Conservation (phyloP, 2,113 vertebrate species). For the Leptodactylus fuscus region DNA sequence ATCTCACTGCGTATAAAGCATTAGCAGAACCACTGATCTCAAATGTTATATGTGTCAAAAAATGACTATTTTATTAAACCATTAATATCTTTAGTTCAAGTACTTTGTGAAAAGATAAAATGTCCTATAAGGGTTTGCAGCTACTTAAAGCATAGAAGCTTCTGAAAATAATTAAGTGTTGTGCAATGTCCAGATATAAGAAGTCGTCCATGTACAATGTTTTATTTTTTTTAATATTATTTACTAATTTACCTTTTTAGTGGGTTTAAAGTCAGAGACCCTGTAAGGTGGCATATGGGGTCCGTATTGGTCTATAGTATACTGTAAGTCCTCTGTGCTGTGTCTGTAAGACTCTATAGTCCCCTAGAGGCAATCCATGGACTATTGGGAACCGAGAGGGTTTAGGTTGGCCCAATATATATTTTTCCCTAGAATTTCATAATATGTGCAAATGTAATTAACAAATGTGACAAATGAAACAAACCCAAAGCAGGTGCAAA, state of each 20-base stretch:
- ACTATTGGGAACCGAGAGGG: too few relatives aligned
- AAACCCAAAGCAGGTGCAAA: too few relatives aligned
- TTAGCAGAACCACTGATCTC: constrained; percentile 49
- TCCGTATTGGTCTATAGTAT: background rate
- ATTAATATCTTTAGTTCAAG: constrained; percentile 55
- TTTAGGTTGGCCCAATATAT: too few relatives aligned
- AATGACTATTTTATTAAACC: constrained; percentile 58
- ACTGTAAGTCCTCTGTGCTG: too few relatives aligned
- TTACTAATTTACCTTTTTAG: background rate
- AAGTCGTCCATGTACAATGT: background rate
- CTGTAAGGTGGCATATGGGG: background rate
- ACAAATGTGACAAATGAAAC: too few relatives aligned
- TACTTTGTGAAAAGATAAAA: constrained; percentile 51
- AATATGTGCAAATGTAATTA: too few relatives aligned
- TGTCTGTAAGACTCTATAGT: too few relatives aligned
- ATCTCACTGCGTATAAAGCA: constrained; percentile 56
- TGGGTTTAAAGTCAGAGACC: background rate
- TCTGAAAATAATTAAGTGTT: constrained; percentile 24
- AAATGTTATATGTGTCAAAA: constrained; percentile 57
- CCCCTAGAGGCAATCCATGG: too few relatives aligned
- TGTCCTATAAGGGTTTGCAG: constrained; percentile 4
- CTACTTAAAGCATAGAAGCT: background rate
- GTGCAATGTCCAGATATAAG: background rate
- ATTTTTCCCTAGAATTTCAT: too few relatives aligned
- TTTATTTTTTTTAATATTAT: background rate